These are phyloP conservation scores for Drosophila flavopinicola DNA, from an alignment of 2,888 invertebrate genomes.

Conservation along the genomic window DNA sequence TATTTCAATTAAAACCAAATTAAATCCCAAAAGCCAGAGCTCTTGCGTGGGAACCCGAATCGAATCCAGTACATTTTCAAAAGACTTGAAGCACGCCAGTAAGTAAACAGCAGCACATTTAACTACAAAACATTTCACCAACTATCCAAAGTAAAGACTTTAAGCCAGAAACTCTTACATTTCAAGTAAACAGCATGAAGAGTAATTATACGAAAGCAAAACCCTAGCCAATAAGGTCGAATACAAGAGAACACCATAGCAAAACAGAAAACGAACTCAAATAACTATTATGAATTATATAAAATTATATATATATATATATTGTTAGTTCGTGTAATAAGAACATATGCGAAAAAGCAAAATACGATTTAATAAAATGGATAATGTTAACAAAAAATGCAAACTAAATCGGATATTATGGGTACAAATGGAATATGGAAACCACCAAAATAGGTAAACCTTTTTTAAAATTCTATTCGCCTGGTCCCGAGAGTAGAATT, in stretches of 20 bases:
- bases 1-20: conserved; percentile 37
- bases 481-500: too few relatives aligned
- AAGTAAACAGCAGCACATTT: conserved; percentile 24
- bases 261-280: conserved; percentile 35
- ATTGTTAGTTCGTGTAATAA: conserved; percentile 71
- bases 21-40: conserved; percentile 5
- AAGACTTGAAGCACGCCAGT: conserved; percentile 57
- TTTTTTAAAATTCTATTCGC: too few relatives aligned
- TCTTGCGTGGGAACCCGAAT: conserved; percentile 5
- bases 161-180: conserved; percentile 45
- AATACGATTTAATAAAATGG: conserved; percentile 66
- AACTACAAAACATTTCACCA: conserved; percentile 49
- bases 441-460: too few relatives aligned
- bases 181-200: conserved; percentile 37
- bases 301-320: conserved; percentile 61
- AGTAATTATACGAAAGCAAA: conserved; percentile 9
- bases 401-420: not conserved
- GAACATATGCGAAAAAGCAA: conserved; percentile 55
- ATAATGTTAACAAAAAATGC: conserved; percentile 56
- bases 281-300: conserved; percentile 38
- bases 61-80: conserved; percentile 44
- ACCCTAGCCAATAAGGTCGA: conserved; percentile 54
- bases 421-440: not conserved
- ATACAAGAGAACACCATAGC: conserved; percentile 43
- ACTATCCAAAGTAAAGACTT: conserved; percentile 59